Percentiles rank a stretch among this genome's conserved stretches.
Evolutionary conservation across 2,888 invertebrate genomes (phyloP).

Genomic region (Megamerina dolium): DNA sequence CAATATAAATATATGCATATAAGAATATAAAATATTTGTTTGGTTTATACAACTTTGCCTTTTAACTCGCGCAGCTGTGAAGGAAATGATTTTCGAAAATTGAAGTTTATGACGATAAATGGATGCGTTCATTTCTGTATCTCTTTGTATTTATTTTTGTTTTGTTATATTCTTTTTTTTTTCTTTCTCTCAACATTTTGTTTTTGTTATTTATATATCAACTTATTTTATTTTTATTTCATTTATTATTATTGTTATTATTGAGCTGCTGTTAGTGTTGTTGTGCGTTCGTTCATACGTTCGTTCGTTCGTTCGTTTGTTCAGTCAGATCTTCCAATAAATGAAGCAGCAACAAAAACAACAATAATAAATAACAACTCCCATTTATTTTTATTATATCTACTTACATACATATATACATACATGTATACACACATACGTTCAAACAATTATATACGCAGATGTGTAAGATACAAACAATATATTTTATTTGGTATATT

Average conservation of each 20-base stretch:
- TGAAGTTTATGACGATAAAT: conserved; percentile 46
- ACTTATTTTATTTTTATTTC: conserved; percentile 8
- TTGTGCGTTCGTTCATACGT: not conserved
- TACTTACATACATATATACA: conserved; percentile 1
- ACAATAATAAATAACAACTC: conserved; percentile 20
- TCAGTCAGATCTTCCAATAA: no score
- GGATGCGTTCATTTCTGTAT: no score
- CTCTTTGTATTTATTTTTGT: no score
- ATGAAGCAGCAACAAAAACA: conserved; percentile 10
- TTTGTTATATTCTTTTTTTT: conserved; percentile 20
- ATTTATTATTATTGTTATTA: conserved; percentile 15
- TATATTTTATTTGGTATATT: no score
- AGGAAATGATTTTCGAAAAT: conserved; percentile 47
- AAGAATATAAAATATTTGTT: no score
- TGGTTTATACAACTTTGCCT: not conserved
- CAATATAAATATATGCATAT: no score
- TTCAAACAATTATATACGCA: not conserved
- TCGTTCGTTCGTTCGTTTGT: no score
- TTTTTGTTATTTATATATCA: conserved; percentile 6
- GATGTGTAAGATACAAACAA: no score
- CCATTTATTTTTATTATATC: conserved; percentile 28
- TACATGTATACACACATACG: not conserved
- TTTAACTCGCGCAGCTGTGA: conserved; percentile 37
- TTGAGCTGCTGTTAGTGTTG: conserved; percentile 11
- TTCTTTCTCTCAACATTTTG: conserved; percentile 4